Conservation (phyloP, 2,888 invertebrate genomes). For the Caenorhabditis sulstoni region DNA sequence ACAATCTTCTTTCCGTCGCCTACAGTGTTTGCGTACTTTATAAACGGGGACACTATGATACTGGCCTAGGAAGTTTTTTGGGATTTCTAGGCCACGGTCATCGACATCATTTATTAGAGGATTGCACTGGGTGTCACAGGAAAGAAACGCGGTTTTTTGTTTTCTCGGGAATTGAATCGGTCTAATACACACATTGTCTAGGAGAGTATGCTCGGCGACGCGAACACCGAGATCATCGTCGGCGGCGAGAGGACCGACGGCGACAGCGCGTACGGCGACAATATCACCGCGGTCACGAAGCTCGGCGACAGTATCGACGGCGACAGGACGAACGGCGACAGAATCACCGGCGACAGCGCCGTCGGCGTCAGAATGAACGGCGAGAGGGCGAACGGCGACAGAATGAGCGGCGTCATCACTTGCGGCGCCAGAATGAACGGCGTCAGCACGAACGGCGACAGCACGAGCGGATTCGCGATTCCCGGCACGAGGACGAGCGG, state of each 20-base stretch:
- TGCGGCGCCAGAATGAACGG: conserved; percentile 70
- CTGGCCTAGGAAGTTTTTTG: no score
- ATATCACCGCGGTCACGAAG: conserved; percentile 67
- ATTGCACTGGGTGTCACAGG: no score
- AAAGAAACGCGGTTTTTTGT: no score
- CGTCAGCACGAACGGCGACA: conserved; percentile 60
- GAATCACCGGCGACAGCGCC: conserved; percentile 56
- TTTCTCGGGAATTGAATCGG: no score
- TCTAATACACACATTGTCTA: no score
- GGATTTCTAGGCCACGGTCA: no score
- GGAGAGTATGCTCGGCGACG: conserved; percentile 57
- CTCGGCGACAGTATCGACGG: conserved; percentile 70
- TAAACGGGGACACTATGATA: no score
- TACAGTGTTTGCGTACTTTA: no score
- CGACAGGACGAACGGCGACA: conserved; percentile 65
- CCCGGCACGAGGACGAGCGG: conserved; percentile 73
- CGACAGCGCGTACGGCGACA: conserved; percentile 71
- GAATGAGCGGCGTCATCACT: conserved; percentile 70
- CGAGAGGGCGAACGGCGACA: conserved; percentile 60
- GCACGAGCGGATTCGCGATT: conserved; percentile 63
- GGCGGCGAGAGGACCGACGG: conserved; percentile 56
- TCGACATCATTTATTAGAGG: no score
- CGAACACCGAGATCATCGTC: conserved; percentile 59
- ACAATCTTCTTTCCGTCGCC: no score
- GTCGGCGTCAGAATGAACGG: conserved; percentile 67